A percentile compares a stretch with the other conserved stretches of the same genome.
Conservation (phyloP, 2,888 invertebrate genomes). For the Gymnosoma rotundatum region DNA sequence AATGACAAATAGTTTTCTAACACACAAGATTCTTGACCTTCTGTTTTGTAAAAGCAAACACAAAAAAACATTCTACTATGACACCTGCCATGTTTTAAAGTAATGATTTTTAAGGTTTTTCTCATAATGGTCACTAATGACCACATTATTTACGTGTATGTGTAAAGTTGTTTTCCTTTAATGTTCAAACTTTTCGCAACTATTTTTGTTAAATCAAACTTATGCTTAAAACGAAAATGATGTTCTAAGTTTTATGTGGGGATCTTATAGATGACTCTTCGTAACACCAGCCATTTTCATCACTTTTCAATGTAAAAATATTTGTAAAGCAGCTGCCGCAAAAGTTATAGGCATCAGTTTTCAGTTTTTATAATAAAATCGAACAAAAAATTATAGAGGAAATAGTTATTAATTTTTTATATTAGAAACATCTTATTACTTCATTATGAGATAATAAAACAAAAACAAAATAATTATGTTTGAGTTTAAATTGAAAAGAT, state of each 20-base stretch:
- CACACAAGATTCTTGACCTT: conserved; percentile 60
- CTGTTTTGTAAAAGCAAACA: conserved; percentile 11
- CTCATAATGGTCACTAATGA: conserved; percentile 53
- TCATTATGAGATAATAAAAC: too few relatives aligned
- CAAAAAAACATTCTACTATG: conserved; percentile 32
- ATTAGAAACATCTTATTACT: too few relatives aligned
- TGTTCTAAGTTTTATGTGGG: conserved; percentile 31
- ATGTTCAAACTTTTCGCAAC: conserved; percentile 45
- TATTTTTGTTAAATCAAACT: conserved; percentile 45
- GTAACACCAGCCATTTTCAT: not conserved
- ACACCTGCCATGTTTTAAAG: conserved; percentile 54
- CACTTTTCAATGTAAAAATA: conserved; percentile 37
- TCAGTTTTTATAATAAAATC: conserved; percentile 30
- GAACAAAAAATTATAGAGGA: conserved; percentile 38
- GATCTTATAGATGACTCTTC: not conserved
- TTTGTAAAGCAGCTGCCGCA: conserved; percentile 47
- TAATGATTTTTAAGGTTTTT: conserved; percentile 50
- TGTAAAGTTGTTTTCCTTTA: conserved; percentile 38
- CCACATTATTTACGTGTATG: not conserved
- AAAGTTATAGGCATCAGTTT: not conserved
- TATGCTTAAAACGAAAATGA: conserved; percentile 47
- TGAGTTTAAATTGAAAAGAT: too few relatives aligned
- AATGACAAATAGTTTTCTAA: conserved; percentile 33
- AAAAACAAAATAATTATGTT: too few relatives aligned
- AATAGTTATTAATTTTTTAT: conserved; percentile 47